Evolutionary conservation across 2,113 vertebrate species (phyloP).

Genomic region (Oncorhynchus clarkii): DNA sequence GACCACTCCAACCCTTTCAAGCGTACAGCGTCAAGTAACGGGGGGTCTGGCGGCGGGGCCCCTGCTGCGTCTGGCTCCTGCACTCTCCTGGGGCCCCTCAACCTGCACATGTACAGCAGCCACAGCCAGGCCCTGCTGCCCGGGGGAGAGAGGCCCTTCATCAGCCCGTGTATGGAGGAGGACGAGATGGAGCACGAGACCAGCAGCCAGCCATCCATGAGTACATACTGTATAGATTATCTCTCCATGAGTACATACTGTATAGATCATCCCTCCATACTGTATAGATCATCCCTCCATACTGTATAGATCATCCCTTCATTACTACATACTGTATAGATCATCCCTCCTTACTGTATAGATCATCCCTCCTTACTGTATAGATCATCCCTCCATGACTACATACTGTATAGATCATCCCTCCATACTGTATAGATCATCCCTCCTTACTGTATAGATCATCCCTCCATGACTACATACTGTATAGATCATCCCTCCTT

Average conservation of each 20-base stretch:
- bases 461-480: too few relatives aligned
- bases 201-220: constrained; percentile 90
- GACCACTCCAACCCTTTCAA: constrained; percentile 85
- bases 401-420: too few relatives aligned
- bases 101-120: constrained; percentile 88
- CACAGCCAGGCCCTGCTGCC: constrained; percentile 78
- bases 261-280: too few relatives aligned
- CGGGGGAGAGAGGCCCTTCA: constrained; percentile 59
- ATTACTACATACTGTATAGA: too few relatives aligned
- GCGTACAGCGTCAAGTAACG: constrained; percentile 49
- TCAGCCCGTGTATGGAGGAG: constrained; percentile 81
- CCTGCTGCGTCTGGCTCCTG: constrained; percentile 63
- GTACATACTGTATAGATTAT: constrained; percentile 64
- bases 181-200: constrained; percentile 82
- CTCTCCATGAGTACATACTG: not conserved
- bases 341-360: too few relatives aligned
- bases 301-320: too few relatives aligned
- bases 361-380: too few relatives aligned
- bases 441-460: too few relatives aligned
- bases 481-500: too few relatives aligned
- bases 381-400: too few relatives aligned
- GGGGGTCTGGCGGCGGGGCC: constrained; percentile 31
- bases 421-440: too few relatives aligned
- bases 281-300: too few relatives aligned
- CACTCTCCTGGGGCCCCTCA: constrained; percentile 86